Conservation (phyloP, 2,113 vertebrate species). For the Oenanthe oenanthe region DNA sequence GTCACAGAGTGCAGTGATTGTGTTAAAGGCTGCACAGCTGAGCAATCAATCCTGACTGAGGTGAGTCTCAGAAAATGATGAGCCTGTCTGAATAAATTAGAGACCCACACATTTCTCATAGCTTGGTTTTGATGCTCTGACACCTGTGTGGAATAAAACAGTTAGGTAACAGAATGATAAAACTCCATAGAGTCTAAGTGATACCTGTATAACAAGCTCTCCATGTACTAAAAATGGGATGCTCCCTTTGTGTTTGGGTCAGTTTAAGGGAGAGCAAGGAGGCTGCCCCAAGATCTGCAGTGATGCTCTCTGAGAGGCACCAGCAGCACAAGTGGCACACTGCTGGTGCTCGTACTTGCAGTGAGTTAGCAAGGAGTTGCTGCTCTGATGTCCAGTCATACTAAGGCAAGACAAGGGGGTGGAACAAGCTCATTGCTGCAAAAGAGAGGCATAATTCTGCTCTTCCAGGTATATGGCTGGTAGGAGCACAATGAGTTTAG, state of each 20-base stretch:
- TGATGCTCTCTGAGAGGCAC: background rate
- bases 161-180: background rate
- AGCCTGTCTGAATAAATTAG: background rate
- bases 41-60: background rate
- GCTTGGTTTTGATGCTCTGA: background rate
- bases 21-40: background rate
- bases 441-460: background rate
- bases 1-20: background rate
- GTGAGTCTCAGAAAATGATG: background rate
- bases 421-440: background rate
- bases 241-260: background rate
- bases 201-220: background rate
- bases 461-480: background rate
- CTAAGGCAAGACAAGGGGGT: background rate
- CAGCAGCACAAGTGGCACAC: background rate
- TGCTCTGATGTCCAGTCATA: background rate
- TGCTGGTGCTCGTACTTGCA: background rate
- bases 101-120: background rate
- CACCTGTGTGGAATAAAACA: background rate
- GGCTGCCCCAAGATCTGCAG: background rate
- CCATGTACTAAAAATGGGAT: fast-evolving
- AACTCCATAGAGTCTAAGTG: background rate
- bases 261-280: background rate
- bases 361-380: background rate
- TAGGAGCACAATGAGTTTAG: background rate